These are phyloP conservation scores for Caenorhabditis japonica DNA, from an alignment of 2,888 invertebrate genomes.

Conservation along the genomic window DNA sequence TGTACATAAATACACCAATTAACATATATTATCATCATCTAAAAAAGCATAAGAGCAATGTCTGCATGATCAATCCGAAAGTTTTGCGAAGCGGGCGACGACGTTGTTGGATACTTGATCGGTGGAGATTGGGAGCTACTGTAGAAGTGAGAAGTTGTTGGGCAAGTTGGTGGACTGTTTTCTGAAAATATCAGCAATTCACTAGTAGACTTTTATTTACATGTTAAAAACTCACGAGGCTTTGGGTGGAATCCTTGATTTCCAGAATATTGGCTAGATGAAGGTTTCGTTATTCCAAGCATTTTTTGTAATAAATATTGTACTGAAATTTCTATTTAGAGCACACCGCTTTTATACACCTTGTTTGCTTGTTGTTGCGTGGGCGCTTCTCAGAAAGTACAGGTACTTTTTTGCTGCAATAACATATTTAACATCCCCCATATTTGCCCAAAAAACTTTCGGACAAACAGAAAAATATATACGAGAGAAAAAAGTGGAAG, in stretches of 20 bases:
- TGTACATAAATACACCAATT: too few relatives aligned
- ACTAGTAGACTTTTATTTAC: neutral
- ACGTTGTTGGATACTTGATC: neutral
- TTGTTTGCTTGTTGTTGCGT: conserved; percentile 8
- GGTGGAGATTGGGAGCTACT: conserved; percentile 19
- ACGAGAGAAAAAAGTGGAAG: too few relatives aligned
- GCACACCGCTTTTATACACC: conserved; percentile 2
- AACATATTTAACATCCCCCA: conserved; percentile 1
- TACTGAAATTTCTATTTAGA: neutral
- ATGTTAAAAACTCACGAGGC: neutral
- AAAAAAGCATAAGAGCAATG: conserved; percentile 41
- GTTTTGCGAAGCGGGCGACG: neutral
- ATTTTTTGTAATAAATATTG: conserved; percentile 1
- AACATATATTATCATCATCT: too few relatives aligned
- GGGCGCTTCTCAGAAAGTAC: conserved; percentile 6
- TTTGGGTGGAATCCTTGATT: neutral
- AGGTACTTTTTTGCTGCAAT: conserved; percentile 3
- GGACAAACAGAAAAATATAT: neutral
- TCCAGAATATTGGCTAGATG: too few relatives aligned
- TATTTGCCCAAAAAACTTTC: conserved; percentile 18
- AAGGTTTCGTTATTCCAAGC: conserved; percentile 3
- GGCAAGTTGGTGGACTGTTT: neutral
- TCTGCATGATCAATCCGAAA: conserved; percentile 28
- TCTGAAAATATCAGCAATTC: neutral
- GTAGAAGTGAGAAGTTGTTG: conserved; percentile 1